Evolutionary conservation across 2,888 invertebrate genomes (phyloP).

Genomic region (Parnassius glacialis): DNA sequence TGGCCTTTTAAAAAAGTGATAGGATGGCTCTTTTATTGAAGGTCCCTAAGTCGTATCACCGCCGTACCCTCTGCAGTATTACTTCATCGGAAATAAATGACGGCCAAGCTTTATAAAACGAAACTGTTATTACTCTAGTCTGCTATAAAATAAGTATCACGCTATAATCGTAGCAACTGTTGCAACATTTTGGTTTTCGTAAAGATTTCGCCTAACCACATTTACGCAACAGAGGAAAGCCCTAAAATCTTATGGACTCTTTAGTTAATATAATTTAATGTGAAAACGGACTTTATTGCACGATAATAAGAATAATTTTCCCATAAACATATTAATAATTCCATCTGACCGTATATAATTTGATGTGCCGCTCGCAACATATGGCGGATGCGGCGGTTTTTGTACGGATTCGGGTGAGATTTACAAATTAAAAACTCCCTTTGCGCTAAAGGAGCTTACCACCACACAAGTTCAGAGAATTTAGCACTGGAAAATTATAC

Average conservation of each 20-base stretch:
- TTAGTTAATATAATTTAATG: neutral
- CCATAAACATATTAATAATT: conserved; percentile 10
- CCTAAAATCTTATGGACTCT: conserved; percentile 9
- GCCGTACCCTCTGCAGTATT: too few species aligned
- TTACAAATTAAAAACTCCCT: conserved; percentile 26
- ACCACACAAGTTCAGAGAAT: conserved; percentile 19
- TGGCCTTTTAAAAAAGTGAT: too few species aligned
- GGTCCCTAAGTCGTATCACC: too few species aligned
- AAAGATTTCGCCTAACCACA: conserved; percentile 18
- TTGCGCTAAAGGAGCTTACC: neutral
- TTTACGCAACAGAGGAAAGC: conserved; percentile 17
- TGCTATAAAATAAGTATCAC: neutral
- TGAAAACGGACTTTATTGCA: conserved; percentile 29
- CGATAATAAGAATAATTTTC: conserved; percentile 29
- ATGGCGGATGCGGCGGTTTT: conserved; percentile 56
- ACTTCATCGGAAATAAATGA: too few species aligned
- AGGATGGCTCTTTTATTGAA: too few species aligned
- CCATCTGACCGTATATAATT: conserved; percentile 49
- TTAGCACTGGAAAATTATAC: conserved; percentile 22
- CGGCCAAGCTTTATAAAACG: too few species aligned
- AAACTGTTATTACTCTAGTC: too few species aligned
- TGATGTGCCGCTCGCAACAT: conserved; percentile 44
- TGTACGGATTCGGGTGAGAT: conserved; percentile 43
- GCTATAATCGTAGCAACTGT: conserved; percentile 1
- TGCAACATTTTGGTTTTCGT: conserved; percentile 7